phyloP scores from a whole-genome alignment of 1,140 invertebrate genomes.

The Brachionus angularis region DNA sequence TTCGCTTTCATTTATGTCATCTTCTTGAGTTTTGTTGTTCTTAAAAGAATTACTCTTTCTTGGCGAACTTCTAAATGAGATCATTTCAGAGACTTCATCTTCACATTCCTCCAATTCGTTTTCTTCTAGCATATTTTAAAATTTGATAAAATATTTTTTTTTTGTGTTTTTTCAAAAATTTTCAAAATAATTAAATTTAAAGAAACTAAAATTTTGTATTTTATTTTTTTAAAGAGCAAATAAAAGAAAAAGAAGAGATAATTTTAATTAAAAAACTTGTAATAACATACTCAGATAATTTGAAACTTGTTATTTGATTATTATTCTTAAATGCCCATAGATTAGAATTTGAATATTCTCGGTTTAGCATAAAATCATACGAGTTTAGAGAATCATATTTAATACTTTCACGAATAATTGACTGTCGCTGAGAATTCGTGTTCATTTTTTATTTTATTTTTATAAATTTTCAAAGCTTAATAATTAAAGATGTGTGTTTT shows the following conservation, averaged over 20 bases:
- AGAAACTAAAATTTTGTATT: slow-evolving; percentile 15
- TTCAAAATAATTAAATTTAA: background rate
- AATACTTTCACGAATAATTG: too few relatives aligned
- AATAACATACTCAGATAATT: slow-evolving; percentile 30
- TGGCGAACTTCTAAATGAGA: background rate
- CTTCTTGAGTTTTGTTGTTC: too few relatives aligned
- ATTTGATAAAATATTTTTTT: too few relatives aligned
- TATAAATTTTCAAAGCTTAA: too few relatives aligned
- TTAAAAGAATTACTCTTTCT: background rate
- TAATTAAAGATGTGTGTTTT: too few relatives aligned
- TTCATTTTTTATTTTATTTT: too few relatives aligned
- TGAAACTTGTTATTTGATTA: background rate
- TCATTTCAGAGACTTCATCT: slow-evolving; percentile 27
- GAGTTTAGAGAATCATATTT: background rate
- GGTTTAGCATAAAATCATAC: slow-evolving; percentile 13
- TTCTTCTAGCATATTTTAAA: slow-evolving; percentile 16
- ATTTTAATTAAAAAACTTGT: too few relatives aligned
- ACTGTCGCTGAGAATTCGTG: too few relatives aligned
- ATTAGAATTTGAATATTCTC: background rate
- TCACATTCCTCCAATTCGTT: slow-evolving; percentile 4
- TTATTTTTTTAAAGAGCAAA: slow-evolving; percentile 16
- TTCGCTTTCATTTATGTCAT: too few relatives aligned
- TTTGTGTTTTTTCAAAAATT: too few relatives aligned
- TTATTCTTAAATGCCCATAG: slow-evolving; percentile 9
- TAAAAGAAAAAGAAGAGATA: background rate